Evolutionary conservation across 2,888 invertebrate genomes (phyloP), one percentile per base, ranked within the genome.

Genomic region (Acronicta leporina): DNA sequence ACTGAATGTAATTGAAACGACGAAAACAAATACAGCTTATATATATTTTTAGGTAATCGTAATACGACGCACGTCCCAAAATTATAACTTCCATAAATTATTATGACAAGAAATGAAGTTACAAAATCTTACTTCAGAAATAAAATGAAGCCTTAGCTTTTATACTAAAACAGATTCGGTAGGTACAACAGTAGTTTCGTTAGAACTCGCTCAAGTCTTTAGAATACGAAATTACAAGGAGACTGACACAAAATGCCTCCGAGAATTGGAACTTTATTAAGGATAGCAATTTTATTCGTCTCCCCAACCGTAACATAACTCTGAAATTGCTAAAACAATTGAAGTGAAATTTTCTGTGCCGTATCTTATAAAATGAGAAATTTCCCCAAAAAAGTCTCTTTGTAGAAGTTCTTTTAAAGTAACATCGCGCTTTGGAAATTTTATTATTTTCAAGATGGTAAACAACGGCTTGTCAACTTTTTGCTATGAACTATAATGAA

Each of bases 191-290:
- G 20, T 43, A 41, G 48, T 52, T 61, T 55, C 38, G 14, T 27
- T 30, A 14, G 30, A 55, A 61, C 13, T 49, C 20, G 9, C 52
- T 61, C 9, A 5, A 52, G 27, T 52, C 48, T 43, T 48, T 11
- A 48, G 44, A 66, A 52, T 40, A 73, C 45, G 41, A 73, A 73
- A 73, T 70, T 73, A 70, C 30, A 63, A 53, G 52, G 52, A 11
- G 45, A n/a, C 51, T 46, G 54, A 58, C 63, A 63, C 46, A 55
- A 58, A 68, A 73, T 40, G 49, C 67, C 45, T 55, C 63, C 27
- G 63, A 55, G 57, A 70, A 73, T 58, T 49, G 57, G 52, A 73
- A 73, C 68, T 57, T 73, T 73, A 57, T 58, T 68, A 68, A 41
- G 57, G 45, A 55, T 38, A 45, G 58, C 63, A 58, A 73, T 58